phyloP scores from a whole-genome alignment of 2,888 invertebrate species.

The Xestia c-nigrum region DNA sequence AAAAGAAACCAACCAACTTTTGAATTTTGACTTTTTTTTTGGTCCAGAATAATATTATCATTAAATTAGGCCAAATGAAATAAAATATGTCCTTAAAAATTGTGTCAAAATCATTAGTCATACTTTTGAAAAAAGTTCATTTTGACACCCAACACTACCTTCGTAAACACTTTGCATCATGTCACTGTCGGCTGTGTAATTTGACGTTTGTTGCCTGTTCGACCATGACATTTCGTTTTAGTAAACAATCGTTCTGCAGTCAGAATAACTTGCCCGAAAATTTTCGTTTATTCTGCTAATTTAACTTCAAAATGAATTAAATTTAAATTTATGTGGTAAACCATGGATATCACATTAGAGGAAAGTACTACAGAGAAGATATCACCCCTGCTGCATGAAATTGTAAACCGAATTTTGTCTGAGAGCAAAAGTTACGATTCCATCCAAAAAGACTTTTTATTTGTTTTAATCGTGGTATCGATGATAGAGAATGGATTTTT shows the following conservation, averaged over 20 bases:
- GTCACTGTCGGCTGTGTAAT: conserved; percentile 38
- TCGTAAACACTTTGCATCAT: conserved; percentile 47
- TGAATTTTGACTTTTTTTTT: no score
- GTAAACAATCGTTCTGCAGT: conserved; percentile 48
- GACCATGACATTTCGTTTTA: conserved; percentile 58
- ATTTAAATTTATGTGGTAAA: conserved; percentile 35
- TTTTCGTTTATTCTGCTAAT: conserved; percentile 38
- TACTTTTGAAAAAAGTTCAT: no score
- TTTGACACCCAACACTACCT: conserved; percentile 23
- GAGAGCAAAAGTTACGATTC: conserved; percentile 74
- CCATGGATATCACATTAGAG: conserved; percentile 77
- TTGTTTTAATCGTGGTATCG: conserved; percentile 79
- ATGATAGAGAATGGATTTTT: conserved; percentile 85
- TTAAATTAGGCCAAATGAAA: no score
- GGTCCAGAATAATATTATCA: no score
- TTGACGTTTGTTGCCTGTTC: conserved; percentile 40
- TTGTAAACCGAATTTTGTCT: conserved; percentile 72
- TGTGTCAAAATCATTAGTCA: no score
- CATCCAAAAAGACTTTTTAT: conserved; percentile 82
- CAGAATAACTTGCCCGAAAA: conserved; percentile 28
- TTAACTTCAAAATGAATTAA: conserved; percentile 35
- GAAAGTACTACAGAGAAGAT: conserved; percentile 81
- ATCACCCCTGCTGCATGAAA: conserved; percentile 75
- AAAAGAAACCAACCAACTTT: no score
- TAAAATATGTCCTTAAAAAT: no score